Base-by-base conservation (phyloP, 2,113 vertebrate genomes). In the Stigmatopora argus region DNA sequence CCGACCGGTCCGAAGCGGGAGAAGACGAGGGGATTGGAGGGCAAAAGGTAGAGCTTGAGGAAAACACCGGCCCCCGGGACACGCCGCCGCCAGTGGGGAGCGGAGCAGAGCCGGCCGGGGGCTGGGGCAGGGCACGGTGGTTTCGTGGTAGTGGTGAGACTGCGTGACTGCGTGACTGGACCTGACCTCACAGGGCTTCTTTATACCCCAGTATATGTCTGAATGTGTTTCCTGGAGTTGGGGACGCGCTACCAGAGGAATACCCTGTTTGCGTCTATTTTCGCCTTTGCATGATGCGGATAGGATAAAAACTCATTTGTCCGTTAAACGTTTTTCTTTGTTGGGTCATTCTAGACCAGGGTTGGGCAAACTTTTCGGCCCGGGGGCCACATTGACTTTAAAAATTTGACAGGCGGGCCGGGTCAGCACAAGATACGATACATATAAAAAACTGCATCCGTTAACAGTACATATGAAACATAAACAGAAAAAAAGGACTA, bases 171-270 rank as follows among this genome's bases (percentile, higher is more conserved):
- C 63, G 76, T 81, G 85, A 74, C 79, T 78, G 66, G 71, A 79
- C 73, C 79, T 83, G 79, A 88, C 82, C 79, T 88, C 75, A 89
- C 86, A 88, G 86, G 87, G 74, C 62, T 78, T 80, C 83, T 85
- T 88, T 82, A 87, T 88, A 88, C 74, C 74, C 68, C 47, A 3
- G 75, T 62, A 13, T 74, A 61, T 74, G 66, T 67, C 63, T 75
- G 66, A 31, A 31, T 74, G 64, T 79, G 65, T 71, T 69, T 70
- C 73, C 74, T 69, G 81, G 78, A 82, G 78, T 79, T 67, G 62
- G 67, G 59, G 66, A 66, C 45, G 38, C 66, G 68, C 75, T 71
- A 67, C 59, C 64, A 71, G 62, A 61, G 7, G 26, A 72, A 65
- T 21, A 45, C 5, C 5, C 6, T 31, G 51, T 66, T 66, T 74